Percentiles rank a stretch among this genome's conserved stretches.
Conservation (phyloP, 1,140 invertebrate species). For the Achroia grisella region DNA sequence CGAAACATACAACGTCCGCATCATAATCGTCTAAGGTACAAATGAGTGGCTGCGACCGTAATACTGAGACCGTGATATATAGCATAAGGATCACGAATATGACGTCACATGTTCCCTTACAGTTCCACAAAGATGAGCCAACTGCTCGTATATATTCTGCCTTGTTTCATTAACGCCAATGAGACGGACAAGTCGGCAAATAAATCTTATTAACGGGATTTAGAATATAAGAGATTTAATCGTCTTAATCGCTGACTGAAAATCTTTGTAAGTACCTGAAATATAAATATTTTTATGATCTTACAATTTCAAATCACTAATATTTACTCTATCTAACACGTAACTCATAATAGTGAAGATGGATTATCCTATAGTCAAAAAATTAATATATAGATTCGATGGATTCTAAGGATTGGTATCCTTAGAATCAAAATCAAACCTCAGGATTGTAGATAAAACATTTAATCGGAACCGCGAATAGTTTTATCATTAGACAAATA, state of each 20-base stretch:
- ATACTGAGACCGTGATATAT: slow-evolving; percentile 8
- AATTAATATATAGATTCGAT: too few species aligned
- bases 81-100: slow-evolving; percentile 22
- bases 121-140: slow-evolving; percentile 6
- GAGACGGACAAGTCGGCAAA: slow-evolving; percentile 11
- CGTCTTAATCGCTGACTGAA: too few species aligned
- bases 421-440: too few species aligned
- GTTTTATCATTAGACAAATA: background rate
- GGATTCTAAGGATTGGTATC: too few species aligned
- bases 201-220: slow-evolving; percentile 13
- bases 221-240: background rate
- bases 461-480: background rate
- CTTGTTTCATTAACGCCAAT: slow-evolving; percentile 16
- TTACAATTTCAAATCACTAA: too few species aligned
- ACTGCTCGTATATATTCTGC: slow-evolving; percentile 5
- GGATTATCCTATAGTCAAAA: too few species aligned
- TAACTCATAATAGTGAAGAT: too few species aligned
- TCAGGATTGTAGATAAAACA: too few species aligned
- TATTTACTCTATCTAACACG: too few species aligned
- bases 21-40: slow-evolving; percentile 6
- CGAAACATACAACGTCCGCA: slow-evolving; percentile 12
- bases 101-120: slow-evolving; percentile 22
- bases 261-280: too few species aligned
- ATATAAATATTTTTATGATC: too few species aligned
- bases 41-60: background rate